Evolutionary conservation across 1,140 invertebrate species (phyloP), one percentile per base, ranked within the genome.

Genomic region (Venustaconcha ellipsiformis): DNA sequence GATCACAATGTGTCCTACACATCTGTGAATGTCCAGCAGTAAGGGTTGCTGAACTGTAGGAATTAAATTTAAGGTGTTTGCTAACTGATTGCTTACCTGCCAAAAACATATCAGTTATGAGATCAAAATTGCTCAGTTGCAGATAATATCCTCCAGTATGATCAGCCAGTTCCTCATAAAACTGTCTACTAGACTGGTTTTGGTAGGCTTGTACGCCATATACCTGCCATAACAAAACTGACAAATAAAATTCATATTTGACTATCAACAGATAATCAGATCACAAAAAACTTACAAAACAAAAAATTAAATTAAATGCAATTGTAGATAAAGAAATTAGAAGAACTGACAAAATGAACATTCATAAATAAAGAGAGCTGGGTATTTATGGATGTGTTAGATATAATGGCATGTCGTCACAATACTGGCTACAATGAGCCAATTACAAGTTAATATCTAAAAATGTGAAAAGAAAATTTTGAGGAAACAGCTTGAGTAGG

Each of bases 101-200:
- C 23, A 88, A 67, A 76, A 88, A 88, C 87, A 88, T 88, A 74
- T 88, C 85, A 58, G 83, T 86, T 66, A 88, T 88, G 55, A 87
- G 80, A 37, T 80, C 79, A 60, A 88, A 86, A 57, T 88, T 78
- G 20, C 73, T 76, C 6, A 88, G 72, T 18, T 73, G 78, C 3
- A 88, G 70, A 57, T 83, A 80, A 68, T 78, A 84, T 1, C 87
- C 87, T 11, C 81, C 84, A 11, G 84, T 82, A 23, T 80, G 73
- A 3, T 85, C 83, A 14, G 87, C 82, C 26, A 88, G 68, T 64
- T 87, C 83, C 57, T 83, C 23, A 70, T 87, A 88, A 71, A 88
- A 88, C 2, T 67, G 23, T 15, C 59, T 70, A 17, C 68, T 67
- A 12, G 14, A 48, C 0, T 15, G 14, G 17, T 70, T 59, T 37